phyloP scores from a whole-genome alignment of 1,140 invertebrate species.

The Platyscapa corneri region DNA sequence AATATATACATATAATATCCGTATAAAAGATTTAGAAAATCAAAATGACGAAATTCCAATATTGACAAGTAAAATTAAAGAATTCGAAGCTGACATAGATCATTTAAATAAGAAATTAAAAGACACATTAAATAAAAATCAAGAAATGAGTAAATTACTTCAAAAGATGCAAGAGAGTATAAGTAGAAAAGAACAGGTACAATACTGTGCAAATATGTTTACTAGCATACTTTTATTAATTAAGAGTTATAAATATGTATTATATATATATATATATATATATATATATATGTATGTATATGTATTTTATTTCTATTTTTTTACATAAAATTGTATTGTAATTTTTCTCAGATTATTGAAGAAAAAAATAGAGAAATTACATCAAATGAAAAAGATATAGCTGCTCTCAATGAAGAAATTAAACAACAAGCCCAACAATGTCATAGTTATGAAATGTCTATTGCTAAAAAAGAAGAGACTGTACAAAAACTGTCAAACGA shows the following conservation, averaged over 20 bases:
- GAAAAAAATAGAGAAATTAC: slow-evolving; percentile 60
- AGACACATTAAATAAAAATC: slow-evolving; percentile 58
- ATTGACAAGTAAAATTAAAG: slow-evolving; percentile 58
- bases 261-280: neutral
- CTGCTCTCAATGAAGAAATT: slow-evolving; percentile 62
- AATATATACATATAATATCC: slow-evolving; percentile 52
- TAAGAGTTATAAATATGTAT: neutral
- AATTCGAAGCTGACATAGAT: slow-evolving; percentile 54
- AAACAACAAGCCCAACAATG: slow-evolving; percentile 60
- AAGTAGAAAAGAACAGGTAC: slow-evolving; percentile 62
- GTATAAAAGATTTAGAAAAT: slow-evolving; percentile 58
- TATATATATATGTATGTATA: neutral
- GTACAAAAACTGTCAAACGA: slow-evolving; percentile 61
- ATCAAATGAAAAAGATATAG: slow-evolving; percentile 58
- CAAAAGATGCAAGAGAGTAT: slow-evolving; percentile 62
- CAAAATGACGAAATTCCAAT: slow-evolving; percentile 56
- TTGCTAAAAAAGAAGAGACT: slow-evolving; percentile 63
- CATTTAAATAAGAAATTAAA: slow-evolving; percentile 50
- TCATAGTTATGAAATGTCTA: slow-evolving; percentile 57
- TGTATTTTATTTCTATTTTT: slow-evolving; percentile 14
- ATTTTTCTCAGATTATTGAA: slow-evolving; percentile 58
- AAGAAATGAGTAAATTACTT: slow-evolving; percentile 59
- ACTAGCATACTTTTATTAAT: too few relatives aligned
- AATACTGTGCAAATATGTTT: too few relatives aligned
- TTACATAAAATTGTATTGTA: slow-evolving; percentile 35